Base-by-base conservation (phyloP, 2,113 vertebrate genomes). In the Onychostruthus taczanowskii region DNA sequence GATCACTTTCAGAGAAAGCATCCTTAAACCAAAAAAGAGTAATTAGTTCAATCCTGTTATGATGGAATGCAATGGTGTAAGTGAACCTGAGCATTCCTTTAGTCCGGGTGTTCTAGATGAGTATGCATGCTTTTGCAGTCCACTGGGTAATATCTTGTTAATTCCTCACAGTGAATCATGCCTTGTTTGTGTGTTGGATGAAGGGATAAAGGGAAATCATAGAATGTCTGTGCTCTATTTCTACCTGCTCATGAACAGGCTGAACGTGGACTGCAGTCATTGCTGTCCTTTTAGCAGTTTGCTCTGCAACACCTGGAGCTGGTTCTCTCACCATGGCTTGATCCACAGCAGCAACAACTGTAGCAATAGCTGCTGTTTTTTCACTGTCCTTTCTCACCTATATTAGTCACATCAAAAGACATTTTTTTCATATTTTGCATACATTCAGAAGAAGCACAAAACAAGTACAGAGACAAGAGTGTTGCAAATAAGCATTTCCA, bases 281-380 rank as follows among this genome's bases (percentile, higher is more conserved):
- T 93, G 97, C 97, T 98, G 98, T 98, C 97, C 97, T 98, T 97
- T 97, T 97, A 94, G 98, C 70, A 82, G 97, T 94, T 96, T 98
- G 97, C 94, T 98, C 98, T 97, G 97, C 96, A 96, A 96, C 94
- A 73, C 96, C 91, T 97, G 97, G 95, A 83, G 90, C 95, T 95
- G 98, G 98, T 94, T 98, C 98, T 96, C 98, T 98, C 97, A 98
- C 97, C 97, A 98, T 98, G 96, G 98, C 98, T 97, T 98, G 97
- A 95, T 99, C 99, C 98, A 99, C 98, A 76, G 99, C 99, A 94
- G 98, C 98, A 96, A 99, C 98, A 74, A 99, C 98, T 0, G 98
- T 99, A 62, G 98, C 98, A 94, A 99, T 97, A 93, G 99, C 98
- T 96, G 97, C 97, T 72, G 98, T 98, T 97, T 98, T 99, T 64